These are phyloP conservation scores for Octodonta nipae DNA, from an alignment of 2,888 invertebrate genomes.

Conservation along the genomic window DNA sequence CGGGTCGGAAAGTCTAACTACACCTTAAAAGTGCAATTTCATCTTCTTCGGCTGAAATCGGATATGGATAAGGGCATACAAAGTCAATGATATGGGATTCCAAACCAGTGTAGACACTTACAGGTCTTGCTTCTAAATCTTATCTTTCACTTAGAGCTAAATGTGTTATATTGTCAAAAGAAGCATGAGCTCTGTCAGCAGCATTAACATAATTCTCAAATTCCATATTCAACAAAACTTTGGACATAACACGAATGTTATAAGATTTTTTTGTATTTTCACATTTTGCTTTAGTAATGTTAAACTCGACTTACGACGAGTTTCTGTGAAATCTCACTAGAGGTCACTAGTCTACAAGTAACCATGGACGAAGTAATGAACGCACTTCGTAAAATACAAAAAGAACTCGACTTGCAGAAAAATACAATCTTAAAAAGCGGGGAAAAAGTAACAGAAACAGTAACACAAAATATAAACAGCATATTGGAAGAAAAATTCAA, in stretches of 20 bases:
- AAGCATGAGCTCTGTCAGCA: slow-evolving; percentile 55
- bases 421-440: too few species aligned
- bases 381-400: too few species aligned
- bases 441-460: too few species aligned
- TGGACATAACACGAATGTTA: slow-evolving; percentile 48
- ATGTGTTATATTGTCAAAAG: slow-evolving; percentile 58
- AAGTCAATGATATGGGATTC: slow-evolving; percentile 46
- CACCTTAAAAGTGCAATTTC: too few species aligned
- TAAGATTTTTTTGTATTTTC: slow-evolving; percentile 49
- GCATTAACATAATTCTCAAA: slow-evolving; percentile 37
- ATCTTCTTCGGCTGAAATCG: slow-evolving; percentile 52
- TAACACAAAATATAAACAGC: too few species aligned
- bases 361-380: too few species aligned
- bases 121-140: slow-evolving; percentile 39
- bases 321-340: too few species aligned
- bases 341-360: too few species aligned
- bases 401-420: too few species aligned
- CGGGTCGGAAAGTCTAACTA: too few species aligned
- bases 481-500: too few species aligned
- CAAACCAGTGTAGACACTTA: slow-evolving; percentile 30
- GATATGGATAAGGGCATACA: slow-evolving; percentile 50
- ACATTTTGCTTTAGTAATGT: slow-evolving; percentile 54
- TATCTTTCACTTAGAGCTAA: slow-evolving; percentile 46
- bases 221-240: slow-evolving; percentile 45
- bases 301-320: too few species aligned